Evolutionary conservation across 2,888 invertebrate genomes (phyloP), one percentile per base, ranked within the genome.

Genomic region (Microdon myrmicae): DNA sequence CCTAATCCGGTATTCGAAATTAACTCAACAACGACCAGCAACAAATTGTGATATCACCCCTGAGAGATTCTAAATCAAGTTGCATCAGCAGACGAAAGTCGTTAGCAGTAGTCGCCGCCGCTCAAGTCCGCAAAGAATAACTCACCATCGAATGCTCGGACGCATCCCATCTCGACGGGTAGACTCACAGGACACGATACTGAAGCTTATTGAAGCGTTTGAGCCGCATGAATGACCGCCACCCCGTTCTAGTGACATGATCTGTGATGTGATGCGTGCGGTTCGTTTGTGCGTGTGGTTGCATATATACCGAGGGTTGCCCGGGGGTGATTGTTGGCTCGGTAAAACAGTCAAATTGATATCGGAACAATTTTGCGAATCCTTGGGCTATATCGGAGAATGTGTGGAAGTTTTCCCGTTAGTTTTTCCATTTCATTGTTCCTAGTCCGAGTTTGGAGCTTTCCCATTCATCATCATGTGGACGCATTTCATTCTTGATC

Each of bases 221-320:
- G 64, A 67, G 60, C 64, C 69, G 70, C 69, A 68, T 71, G 70
- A 67, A 56, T 68, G 67, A 67, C 45, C 67, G 60, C 47, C 68
- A 67, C 68, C 68, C 67, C 55, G 51, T 54, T 66, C 54, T 34
- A 59, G 53, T 59, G 66, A 64, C 64, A 58, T 58, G 59, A 55
- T 64, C 56, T 67, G 56, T 64, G 67, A 48, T 44, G 38, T 47
- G 67, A 67, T 66, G 66, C 66, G 59, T 66, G 53, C 44, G 17
- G 44, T 43, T 37, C 22, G 37, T 16, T 32, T 16, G 37, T 39
- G 12, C 20, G 19, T 19, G 13, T 17, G 17, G 16, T 12, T 25
- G 43, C 20, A n/a, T n/a, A n/a, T n/a, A n/a, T n/a, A n/a, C n/a
- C n/a, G n/a, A n/a, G n/a, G n/a, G 14, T 12, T 13, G 19, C 25